Conservation (phyloP, 2,888 invertebrate species). For the Patella caerulea region DNA sequence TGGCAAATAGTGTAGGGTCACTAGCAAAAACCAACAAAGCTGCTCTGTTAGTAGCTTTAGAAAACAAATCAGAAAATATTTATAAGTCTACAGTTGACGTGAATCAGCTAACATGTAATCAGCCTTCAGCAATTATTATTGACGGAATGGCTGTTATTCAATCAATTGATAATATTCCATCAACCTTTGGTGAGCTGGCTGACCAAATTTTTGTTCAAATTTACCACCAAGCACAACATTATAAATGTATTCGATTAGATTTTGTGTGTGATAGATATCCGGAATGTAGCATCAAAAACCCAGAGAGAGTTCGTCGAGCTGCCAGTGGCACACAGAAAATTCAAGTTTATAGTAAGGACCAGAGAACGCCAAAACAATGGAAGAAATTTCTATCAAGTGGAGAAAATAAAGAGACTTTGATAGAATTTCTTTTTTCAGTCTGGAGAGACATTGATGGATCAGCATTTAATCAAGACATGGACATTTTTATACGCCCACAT, state of each 20-base stretch:
- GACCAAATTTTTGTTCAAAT: not conserved
- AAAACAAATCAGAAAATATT: not conserved
- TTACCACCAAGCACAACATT: not conserved
- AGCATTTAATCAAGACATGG: not conserved
- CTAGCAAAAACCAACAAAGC: not conserved
- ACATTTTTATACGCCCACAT: not conserved
- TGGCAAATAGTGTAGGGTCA: not conserved
- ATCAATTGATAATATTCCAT: not conserved
- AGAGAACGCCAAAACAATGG: too few species aligned
- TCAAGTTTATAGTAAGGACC: not conserved
- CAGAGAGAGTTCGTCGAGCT: not conserved
- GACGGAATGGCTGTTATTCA: not conserved
- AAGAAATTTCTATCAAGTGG: too few species aligned
- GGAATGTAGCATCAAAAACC: not conserved
- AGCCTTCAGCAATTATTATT: not conserved
- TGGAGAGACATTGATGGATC: not conserved
- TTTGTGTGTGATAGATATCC: not conserved
- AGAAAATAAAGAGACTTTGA: not conserved
- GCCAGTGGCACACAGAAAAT: not conserved
- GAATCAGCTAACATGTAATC: too few species aligned
- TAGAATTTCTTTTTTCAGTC: not conserved
- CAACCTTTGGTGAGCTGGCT: not conserved
- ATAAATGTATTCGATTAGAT: not conserved
- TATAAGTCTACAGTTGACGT: not conserved
- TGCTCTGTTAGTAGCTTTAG: not conserved